phyloP scores from a whole-genome alignment of 2,888 invertebrate species.

The Geophilus truncorum region DNA sequence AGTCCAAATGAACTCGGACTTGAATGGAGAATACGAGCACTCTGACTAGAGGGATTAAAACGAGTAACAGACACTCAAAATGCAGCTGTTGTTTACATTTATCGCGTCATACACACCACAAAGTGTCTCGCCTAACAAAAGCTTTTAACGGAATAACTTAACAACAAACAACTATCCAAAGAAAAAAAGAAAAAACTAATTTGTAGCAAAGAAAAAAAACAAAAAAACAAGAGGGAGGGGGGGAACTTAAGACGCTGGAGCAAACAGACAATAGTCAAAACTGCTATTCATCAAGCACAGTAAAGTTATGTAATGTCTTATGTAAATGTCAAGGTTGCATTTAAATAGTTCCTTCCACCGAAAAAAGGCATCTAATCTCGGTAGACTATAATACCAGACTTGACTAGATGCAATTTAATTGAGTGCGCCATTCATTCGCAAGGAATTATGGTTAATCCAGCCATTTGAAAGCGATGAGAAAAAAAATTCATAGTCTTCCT shows the following conservation, averaged over 20 bases:
- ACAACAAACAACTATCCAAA: not conserved
- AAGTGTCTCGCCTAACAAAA: not conserved
- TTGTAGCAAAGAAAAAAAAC: not conserved
- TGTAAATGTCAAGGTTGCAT: not conserved
- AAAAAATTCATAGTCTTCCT: not conserved
- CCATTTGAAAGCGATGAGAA: not conserved
- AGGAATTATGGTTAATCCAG: too few species aligned
- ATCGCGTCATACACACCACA: not conserved
- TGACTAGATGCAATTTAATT: not conserved
- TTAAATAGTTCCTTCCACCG: not conserved
- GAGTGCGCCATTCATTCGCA: not conserved
- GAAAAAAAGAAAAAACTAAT: not conserved
- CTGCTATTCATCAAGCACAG: not conserved
- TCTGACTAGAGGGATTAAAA: not conserved
- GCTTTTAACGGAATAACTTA: not conserved
- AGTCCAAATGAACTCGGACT: not conserved
- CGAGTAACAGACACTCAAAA: not conserved
- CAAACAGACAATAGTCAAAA: not conserved
- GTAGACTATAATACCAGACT: not conserved
- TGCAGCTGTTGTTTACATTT: constrained; percentile 1
- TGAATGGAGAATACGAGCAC: not conserved
- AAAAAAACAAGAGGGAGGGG: not conserved
- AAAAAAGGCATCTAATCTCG: not conserved
- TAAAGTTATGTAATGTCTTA: not conserved
- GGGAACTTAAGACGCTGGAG: not conserved